A percentile compares a stretch with the other conserved stretches of the same genome.
phyloP scores from a whole-genome alignment of 2,888 invertebrate species.

The Oconnorella tubifera region DNA sequence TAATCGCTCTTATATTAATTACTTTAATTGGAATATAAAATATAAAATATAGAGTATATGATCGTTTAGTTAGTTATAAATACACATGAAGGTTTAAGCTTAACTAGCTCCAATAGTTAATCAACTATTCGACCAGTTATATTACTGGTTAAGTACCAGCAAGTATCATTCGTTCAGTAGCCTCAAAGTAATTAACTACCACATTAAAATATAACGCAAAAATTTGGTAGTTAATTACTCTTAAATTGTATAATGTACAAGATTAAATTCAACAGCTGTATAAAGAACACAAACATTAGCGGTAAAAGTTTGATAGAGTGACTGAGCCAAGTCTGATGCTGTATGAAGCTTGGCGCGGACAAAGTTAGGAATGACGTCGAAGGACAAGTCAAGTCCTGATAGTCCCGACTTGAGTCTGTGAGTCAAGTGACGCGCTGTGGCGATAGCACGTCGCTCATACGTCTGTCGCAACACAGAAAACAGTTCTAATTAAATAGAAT shows the following conservation, averaged over 20 bases:
- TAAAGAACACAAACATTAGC: not conserved
- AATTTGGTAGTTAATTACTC: not conserved
- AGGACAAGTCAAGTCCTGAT: not conserved
- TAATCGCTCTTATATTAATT: too few relatives aligned
- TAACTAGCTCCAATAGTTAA: too few relatives aligned
- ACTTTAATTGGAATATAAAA: not conserved
- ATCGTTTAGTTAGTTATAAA: too few relatives aligned
- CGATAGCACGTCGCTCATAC: conserved; percentile 42
- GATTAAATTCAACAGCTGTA: not conserved
- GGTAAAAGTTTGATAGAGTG: not conserved
- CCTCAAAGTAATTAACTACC: too few relatives aligned
- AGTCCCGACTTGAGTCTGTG: conserved; percentile 32
- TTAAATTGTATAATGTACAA: not conserved
- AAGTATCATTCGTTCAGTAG: too few relatives aligned
- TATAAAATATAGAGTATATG: not conserved
- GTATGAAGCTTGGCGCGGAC: not conserved
- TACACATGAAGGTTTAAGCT: too few relatives aligned
- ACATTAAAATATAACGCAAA: too few relatives aligned
- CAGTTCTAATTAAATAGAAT: too few relatives aligned
- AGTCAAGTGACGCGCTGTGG: conserved; percentile 42
- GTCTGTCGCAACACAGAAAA: too few relatives aligned
- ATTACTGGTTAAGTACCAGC: too few relatives aligned
- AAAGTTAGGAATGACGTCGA: not conserved
- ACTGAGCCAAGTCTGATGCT: not conserved
- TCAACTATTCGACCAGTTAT: too few relatives aligned